Base-by-base conservation (phyloP, 2,888 invertebrate species). In the Spisula solida region DNA sequence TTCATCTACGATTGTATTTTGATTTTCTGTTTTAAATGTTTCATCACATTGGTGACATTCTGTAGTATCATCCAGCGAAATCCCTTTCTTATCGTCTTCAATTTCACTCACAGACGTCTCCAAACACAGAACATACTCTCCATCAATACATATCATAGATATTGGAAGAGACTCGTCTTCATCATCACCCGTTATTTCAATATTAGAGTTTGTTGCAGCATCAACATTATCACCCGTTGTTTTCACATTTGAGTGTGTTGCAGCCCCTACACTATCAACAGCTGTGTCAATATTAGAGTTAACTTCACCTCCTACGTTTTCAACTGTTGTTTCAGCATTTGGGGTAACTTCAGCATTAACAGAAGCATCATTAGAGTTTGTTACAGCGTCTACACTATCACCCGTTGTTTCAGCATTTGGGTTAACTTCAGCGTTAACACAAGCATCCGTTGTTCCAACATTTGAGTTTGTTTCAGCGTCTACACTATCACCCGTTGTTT, bases 131-230 rank as follows among this genome's bases (percentile, higher is more conserved):
- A 79, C 34, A 79, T 55, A 56, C 12, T 85, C 79, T 10, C 85
- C 85, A 25, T 85, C 79, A 29, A 85, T n/a, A 79, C 18, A 29
- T 41, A 56, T 70, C 29, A 85, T n/a, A 55, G 51, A 25, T 34
- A 85, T 0, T 29, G 48, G 48, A 25, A 10, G 48, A 48, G 75
- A 47, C 18, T n/a, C 51, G 25, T 75, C 31, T 29, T 75, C 31
- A 16, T 10, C 0, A 34, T 82, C 55, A 20, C 60, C 82, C 14
- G 16, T 25, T 25, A 29, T 14, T 70, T 70, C 31, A 70, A 12
- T 14, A 25, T 70, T 14, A 29, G 70, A 20, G n/a, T 41, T 41
- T 8, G 41, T 41, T 2, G 8, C 41, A 41, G 41, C 41, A 2
- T 41, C 41, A 41, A 5, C 41, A 41, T 41, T 41, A 41, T 41